Conservation (phyloP, 2,113 vertebrate genomes). For the Plotosus lineatus region DNA sequence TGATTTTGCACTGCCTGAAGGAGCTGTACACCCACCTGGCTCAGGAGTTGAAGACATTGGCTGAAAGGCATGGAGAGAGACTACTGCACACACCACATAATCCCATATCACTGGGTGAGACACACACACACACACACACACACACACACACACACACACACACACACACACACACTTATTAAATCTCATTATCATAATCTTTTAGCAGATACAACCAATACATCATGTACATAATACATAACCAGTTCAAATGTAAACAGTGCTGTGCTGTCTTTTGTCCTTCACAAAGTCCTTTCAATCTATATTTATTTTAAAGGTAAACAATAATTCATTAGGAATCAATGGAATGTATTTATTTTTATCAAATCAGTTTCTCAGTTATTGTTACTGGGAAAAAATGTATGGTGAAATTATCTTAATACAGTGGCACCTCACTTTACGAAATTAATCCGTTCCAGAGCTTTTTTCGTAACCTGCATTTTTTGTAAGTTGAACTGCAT, state of each 20-base stretch:
- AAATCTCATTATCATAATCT: neutral
- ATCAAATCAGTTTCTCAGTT: neutral
- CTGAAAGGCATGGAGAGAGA: conserved; percentile 82
- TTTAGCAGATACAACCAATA: neutral
- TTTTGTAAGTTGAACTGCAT: no score
- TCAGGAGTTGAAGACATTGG: conserved; percentile 83
- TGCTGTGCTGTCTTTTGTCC: neutral
- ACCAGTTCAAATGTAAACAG: neutral
- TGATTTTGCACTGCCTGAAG: conserved; percentile 69
- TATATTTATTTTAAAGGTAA: neutral
- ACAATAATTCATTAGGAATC: neutral
- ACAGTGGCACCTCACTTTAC: no score
- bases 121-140: neutral
- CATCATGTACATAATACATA: neutral
- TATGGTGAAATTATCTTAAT: neutral
- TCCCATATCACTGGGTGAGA: conserved; percentile 91
- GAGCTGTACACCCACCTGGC: conserved; percentile 90
- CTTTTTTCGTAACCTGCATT: no score
- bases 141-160: neutral
- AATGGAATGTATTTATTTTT: neutral
- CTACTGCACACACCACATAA: conserved; percentile 90
- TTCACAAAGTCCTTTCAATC: neutral
- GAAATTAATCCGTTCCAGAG: no score
- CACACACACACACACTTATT: neutral
- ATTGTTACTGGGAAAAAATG: neutral